Conservation (phyloP, 2,113 vertebrate genomes). For the Albula goreensis region DNA sequence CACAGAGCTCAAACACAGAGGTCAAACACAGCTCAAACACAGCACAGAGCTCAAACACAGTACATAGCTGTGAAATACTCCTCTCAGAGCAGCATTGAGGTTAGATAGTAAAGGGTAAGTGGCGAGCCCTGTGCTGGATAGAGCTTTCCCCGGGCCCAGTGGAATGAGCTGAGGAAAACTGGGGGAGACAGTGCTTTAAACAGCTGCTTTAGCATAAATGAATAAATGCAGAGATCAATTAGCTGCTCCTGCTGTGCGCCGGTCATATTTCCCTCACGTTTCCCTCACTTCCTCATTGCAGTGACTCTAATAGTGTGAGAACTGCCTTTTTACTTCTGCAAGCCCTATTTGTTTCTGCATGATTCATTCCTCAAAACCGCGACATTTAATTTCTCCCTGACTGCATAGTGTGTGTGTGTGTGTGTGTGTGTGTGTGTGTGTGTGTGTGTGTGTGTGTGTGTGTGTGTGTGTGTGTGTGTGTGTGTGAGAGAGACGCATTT, state of each 20-base stretch:
- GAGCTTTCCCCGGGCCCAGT: neutral
- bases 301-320: neutral
- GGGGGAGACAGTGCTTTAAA: neutral
- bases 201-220: conserved; percentile 6
- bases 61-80: neutral
- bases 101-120: neutral
- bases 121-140: neutral
- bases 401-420: too few relatives aligned
- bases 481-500: too few relatives aligned
- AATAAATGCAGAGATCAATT: neutral
- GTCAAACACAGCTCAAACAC: too few relatives aligned
- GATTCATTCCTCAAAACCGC: neutral
- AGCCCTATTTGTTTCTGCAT: neutral
- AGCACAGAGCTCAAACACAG: too few relatives aligned
- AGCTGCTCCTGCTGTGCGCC: neutral
- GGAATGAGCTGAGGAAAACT: neutral
- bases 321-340: neutral
- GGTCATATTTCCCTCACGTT: too few relatives aligned
- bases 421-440: too few relatives aligned
- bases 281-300: neutral
- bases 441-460: too few relatives aligned
- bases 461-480: too few relatives aligned
- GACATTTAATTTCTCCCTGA: neutral
- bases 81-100: neutral
- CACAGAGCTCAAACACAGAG: too few relatives aligned